Evolutionary conservation across 2,113 vertebrate species (phyloP).

Genomic region (Leucosticte australis): DNA sequence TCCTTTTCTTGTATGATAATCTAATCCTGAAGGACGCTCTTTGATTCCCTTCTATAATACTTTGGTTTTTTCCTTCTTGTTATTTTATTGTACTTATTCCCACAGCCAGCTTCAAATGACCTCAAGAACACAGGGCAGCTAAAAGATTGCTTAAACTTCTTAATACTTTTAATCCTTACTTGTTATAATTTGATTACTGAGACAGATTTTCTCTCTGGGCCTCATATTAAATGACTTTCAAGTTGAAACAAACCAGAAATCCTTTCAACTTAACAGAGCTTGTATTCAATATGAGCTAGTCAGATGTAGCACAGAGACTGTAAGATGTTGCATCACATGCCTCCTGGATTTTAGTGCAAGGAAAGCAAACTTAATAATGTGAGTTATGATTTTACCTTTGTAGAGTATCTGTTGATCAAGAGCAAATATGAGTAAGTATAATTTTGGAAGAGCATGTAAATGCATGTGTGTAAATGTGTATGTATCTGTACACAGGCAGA

Average conservation of each 20-base stretch:
- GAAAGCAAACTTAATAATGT: neutral
- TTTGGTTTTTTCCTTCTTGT: constrained; percentile 44
- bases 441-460: neutral
- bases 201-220: constrained; percentile 80
- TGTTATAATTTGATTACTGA: constrained; percentile 83
- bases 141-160: constrained; percentile 77
- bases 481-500: neutral
- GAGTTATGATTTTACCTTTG: neutral
- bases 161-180: constrained; percentile 84
- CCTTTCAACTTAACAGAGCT: constrained; percentile 76
- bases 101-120: constrained; percentile 70
- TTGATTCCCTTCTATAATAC: constrained; percentile 61
- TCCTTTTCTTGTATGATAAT: constrained; percentile 58
- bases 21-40: constrained; percentile 53
- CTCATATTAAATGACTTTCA: constrained; percentile 80
- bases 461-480: neutral
- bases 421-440: neutral
- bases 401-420: neutral
- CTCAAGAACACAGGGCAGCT: constrained; percentile 61
- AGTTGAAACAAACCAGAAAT: constrained; percentile 83
- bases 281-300: constrained; percentile 65
- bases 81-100: constrained; percentile 71
- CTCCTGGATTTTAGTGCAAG: constrained; percentile 25
- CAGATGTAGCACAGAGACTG: constrained; percentile 60
- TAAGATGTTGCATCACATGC: constrained; percentile 45